Conservation (phyloP, 1,140 invertebrate species). For the Ostrea edulis region DNA sequence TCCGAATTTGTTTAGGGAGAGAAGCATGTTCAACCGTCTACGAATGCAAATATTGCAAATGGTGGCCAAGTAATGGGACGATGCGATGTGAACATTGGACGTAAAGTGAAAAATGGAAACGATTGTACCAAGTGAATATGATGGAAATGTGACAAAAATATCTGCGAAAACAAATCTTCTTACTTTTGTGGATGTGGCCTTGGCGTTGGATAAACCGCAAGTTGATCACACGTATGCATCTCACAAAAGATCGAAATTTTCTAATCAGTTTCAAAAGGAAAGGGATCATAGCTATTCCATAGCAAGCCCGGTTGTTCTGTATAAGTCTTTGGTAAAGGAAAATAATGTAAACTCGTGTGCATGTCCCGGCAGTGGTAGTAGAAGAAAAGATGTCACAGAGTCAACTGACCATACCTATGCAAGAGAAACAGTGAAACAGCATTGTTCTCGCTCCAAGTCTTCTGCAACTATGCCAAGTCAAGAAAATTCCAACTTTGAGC, state of each 20-base stretch:
- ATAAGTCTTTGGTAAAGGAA: slow-evolving; percentile 4
- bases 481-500: slow-evolving; percentile 31
- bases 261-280: slow-evolving; percentile 3
- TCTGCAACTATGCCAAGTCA: neutral
- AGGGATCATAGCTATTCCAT: slow-evolving; percentile 36
- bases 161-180: neutral
- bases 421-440: neutral
- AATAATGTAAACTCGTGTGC: neutral
- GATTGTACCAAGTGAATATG: neutral
- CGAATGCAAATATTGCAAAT: no score
- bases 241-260: neutral
- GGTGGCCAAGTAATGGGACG: no score
- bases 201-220: neutral
- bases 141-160: neutral
- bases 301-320: neutral
- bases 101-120: neutral
- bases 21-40: no score
- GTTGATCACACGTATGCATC: slow-evolving; percentile 25
- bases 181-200: neutral
- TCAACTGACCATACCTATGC: slow-evolving; percentile 41
- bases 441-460: neutral
- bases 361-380: neutral
- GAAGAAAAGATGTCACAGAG: neutral
- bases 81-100: no score
- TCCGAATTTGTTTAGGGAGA: no score